A percentile compares a stretch with the other conserved stretches of the same genome.
Conservation (phyloP, 2,888 invertebrate genomes). For the Drosophila demipolita region DNA sequence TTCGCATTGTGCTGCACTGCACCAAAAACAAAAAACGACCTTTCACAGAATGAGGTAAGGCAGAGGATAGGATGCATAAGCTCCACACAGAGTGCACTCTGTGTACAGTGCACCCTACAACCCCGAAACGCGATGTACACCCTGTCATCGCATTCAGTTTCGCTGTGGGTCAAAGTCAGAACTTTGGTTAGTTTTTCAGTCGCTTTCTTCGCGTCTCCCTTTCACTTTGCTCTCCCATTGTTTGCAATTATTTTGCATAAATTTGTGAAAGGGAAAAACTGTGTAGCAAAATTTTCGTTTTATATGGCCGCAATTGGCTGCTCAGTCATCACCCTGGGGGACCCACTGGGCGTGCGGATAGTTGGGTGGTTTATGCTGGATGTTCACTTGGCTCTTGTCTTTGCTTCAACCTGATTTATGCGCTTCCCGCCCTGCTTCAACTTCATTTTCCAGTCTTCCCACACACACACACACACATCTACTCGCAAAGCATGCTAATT, state of each 20-base stretch:
- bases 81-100: background rate
- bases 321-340: slow-evolving; percentile 23
- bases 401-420: slow-evolving; percentile 72
- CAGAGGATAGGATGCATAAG: background rate
- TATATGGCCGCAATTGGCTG: slow-evolving; percentile 46
- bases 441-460: background rate
- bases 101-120: background rate
- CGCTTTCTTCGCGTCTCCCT: slow-evolving; percentile 4
- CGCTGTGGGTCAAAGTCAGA: slow-evolving; percentile 29
- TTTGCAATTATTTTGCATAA: slow-evolving; percentile 67
- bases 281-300: slow-evolving; percentile 63
- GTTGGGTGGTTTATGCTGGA: slow-evolving; percentile 9
- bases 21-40: slow-evolving; percentile 16
- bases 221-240: slow-evolving; percentile 35
- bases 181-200: slow-evolving; percentile 9
- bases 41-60: background rate
- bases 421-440: slow-evolving; percentile 1
- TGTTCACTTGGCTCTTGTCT: slow-evolving; percentile 55
- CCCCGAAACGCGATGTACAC: background rate
- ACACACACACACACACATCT: slow-evolving; percentile 9
- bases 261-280: slow-evolving; percentile 54
- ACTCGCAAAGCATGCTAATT: slow-evolving; percentile 73
- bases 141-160: slow-evolving; percentile 6
- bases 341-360: slow-evolving; percentile 16
- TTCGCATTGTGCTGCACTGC: slow-evolving; percentile 47